Base-by-base conservation (phyloP, 1,140 invertebrate species). In the Leptinotarsa undecemlineata region DNA sequence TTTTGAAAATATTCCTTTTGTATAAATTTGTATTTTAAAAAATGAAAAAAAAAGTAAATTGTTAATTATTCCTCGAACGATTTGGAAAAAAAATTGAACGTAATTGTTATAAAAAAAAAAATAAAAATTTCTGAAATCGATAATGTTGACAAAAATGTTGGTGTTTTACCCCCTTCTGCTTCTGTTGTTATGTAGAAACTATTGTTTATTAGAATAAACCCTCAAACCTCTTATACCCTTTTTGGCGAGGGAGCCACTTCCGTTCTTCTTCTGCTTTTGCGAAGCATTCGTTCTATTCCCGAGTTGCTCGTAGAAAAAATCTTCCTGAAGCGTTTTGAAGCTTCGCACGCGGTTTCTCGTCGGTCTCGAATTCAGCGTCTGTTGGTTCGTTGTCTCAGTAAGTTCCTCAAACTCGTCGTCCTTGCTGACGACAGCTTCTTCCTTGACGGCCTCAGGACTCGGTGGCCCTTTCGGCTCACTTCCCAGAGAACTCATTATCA, bases 301-400 rank as follows among this genome's bases (percentile, higher is more conserved):
- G 14, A 23, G 20, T 11, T 90, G 82, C 84, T 91, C 90, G 80
- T 92, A 92, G 72, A 92, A 89, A 82, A 91, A 92, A 84, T 92
- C 90, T 77, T 90, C 89, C 80, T 90, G 89, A 72, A 90, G 87
- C 1, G 87, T 87, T 83, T 90, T 91, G 4, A 90, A 86, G 69
- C 76, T 79, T 15, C 68, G 67, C 15, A 64, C 74, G 63, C 89
- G 88, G 81, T 90, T 91, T 48, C 91, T 86, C 13, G 89, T 87
- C 8, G 91, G 90, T 77, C 91, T 84, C n/a, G 67, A 68, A 67
- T 71, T 71, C 11, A 73, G 62, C 21, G 13, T 51, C 33, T 42
- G 33, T 42, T 42, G 33, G 33, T 42, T 42, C 33, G 33, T 11
- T n/a, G 48, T 4, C 14, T 68, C 62, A 64, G 63, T 14, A 64